Conservation (phyloP, 2,113 vertebrate genomes). For the Corythornis cristatus region DNA sequence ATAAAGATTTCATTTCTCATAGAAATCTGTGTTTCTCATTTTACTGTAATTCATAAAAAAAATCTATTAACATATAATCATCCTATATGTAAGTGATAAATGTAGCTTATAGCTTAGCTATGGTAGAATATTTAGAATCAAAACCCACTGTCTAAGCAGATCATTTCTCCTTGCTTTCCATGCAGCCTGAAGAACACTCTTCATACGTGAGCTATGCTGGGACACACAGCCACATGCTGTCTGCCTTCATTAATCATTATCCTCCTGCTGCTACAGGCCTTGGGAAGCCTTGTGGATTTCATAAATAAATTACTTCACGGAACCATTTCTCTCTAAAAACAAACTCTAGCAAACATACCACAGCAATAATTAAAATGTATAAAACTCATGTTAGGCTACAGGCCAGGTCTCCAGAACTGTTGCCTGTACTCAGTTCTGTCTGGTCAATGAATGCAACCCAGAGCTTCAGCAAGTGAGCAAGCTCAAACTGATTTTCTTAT, state of each 20-base stretch:
- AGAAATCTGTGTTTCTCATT: not conserved
- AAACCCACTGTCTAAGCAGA: not conserved
- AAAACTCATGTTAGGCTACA: not conserved
- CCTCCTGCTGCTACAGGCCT: slow-evolving; percentile 6
- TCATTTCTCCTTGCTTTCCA: not conserved
- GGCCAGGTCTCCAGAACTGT: not conserved
- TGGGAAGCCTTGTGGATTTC: slow-evolving; percentile 7
- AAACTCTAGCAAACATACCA: slow-evolving; percentile 7
- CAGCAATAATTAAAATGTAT: not conserved
- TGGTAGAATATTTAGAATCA: not conserved
- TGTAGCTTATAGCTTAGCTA: not conserved
- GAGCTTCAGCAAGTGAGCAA: not conserved
- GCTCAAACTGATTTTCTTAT: not conserved
- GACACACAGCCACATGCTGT: slow-evolving; percentile 20
- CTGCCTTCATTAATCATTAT: slow-evolving; percentile 56
- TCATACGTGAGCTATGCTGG: not conserved
- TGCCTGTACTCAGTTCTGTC: not conserved
- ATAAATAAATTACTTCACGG: slow-evolving; percentile 42
- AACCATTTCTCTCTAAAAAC: slow-evolving; percentile 10
- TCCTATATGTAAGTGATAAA: not conserved
- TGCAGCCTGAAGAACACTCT: not conserved
- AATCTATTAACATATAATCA: not conserved
- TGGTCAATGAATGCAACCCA: not conserved
- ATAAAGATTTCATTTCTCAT: not conserved
- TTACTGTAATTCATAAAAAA: not conserved